These are phyloP conservation scores for Rhodophaea formosa DNA, from an alignment of 2,888 invertebrate species.

Conservation along the genomic window DNA sequence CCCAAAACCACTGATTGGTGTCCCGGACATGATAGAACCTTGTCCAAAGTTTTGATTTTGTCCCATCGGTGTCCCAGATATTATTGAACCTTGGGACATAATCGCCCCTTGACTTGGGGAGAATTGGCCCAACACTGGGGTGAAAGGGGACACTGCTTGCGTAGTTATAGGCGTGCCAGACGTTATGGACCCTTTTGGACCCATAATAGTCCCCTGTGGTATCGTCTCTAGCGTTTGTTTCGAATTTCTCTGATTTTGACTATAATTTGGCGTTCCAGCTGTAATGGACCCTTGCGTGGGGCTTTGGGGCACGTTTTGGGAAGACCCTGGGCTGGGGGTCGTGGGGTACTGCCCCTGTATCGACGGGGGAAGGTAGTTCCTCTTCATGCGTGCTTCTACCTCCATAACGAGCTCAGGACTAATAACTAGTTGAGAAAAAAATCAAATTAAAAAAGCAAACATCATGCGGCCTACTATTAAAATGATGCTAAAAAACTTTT, in stretches of 20 bases:
- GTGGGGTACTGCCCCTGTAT: conserved; percentile 74
- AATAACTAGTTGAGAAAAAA: conserved; percentile 84
- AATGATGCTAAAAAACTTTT: background rate
- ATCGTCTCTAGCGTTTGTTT: conserved; percentile 64
- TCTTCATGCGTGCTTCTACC: conserved; percentile 93
- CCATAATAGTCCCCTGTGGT: conserved; percentile 56
- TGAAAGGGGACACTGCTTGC: conserved; percentile 5
- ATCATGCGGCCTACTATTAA: conserved; percentile 35
- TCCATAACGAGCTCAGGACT: conserved; percentile 94
- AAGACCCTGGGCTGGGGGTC: conserved; percentile 47
- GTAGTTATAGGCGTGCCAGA: conserved; percentile 31
- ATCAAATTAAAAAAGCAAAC: conserved; percentile 29
- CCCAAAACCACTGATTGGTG: conserved; percentile 25
- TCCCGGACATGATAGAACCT: conserved; percentile 30
- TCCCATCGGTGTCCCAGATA: conserved; percentile 5
- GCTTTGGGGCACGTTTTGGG: conserved; percentile 41
- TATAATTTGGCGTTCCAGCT: conserved; percentile 49
- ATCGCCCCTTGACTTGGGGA: conserved; percentile 26
- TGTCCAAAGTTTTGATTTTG: conserved; percentile 15
- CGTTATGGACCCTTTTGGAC: conserved; percentile 38
- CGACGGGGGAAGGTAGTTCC: conserved; percentile 88
- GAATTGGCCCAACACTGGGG: background rate
- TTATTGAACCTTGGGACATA: conserved; percentile 12
- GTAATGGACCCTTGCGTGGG: conserved; percentile 45
- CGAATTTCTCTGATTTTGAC: conserved; percentile 52